Conservation (phyloP, 2,113 vertebrate genomes). For the Oxygymnocypris stewartii region DNA sequence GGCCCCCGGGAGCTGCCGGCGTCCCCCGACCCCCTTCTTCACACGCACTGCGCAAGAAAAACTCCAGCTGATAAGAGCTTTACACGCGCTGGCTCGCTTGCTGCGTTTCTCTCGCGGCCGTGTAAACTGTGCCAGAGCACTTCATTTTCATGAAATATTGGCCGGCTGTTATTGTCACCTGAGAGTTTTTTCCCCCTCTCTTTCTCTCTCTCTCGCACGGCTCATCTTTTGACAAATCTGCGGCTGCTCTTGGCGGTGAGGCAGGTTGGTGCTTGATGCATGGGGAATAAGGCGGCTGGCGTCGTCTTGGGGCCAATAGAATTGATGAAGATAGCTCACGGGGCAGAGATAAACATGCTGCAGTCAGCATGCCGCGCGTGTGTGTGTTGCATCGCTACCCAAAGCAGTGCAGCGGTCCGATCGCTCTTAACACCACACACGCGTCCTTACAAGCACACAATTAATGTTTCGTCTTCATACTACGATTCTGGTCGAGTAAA, state of each 20-base stretch:
- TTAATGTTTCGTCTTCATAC: constrained; percentile 12
- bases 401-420: constrained; percentile 16
- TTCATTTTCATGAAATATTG: constrained; percentile 97
- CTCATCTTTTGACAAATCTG: constrained; percentile 85
- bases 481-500: neutral
- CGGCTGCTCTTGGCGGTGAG: constrained; percentile 76
- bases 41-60: constrained; percentile 60
- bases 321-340: constrained; percentile 88
- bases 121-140: constrained; percentile 83
- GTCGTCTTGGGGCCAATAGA: constrained; percentile 82
- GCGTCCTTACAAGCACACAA: constrained; percentile 19
- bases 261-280: constrained; percentile 85
- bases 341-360: constrained; percentile 83
- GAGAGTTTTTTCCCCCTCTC: constrained; percentile 60
- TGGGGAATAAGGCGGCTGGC: constrained; percentile 75
- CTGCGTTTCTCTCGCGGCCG: constrained; percentile 34
- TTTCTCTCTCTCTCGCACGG: constrained; percentile 30
- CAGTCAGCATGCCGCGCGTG: constrained; percentile 73
- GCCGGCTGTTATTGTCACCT: constrained; percentile 83
- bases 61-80: constrained; percentile 69
- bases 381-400: constrained; percentile 38
- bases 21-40: constrained; percentile 59
- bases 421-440: constrained; percentile 39
- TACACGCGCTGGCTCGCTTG: constrained; percentile 52
- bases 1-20: constrained; percentile 51